Conservation (phyloP, 2,888 invertebrate genomes). For the Aproaerema taeniolella region DNA sequence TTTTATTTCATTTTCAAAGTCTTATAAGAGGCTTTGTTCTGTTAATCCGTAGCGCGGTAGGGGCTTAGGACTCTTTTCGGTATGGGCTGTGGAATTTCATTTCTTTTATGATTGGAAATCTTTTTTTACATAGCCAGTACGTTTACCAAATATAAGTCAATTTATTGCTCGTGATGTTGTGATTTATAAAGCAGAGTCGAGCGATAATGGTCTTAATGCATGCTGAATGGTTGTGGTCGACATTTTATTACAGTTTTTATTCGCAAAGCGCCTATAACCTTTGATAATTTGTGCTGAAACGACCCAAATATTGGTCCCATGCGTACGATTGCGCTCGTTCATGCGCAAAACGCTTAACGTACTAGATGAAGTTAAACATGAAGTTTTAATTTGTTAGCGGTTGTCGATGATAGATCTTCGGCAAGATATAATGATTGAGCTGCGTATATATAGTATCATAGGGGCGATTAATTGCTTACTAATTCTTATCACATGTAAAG, state of each 20-base stretch:
- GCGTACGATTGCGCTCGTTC: slow-evolving; percentile 24
- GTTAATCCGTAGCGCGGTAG: not conserved
- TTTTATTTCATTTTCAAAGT: not conserved
- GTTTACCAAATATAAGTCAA: no score
- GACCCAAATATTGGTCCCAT: slow-evolving; percentile 33
- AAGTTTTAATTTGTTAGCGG: not conserved
- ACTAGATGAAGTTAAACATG: not conserved
- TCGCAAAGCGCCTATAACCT: slow-evolving; percentile 28
- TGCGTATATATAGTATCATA: no score
- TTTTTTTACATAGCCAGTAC: no score
- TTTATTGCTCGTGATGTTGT: no score
- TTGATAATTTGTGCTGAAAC: slow-evolving; percentile 22
- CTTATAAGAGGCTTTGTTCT: not conserved
- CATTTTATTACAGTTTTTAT: slow-evolving; percentile 36
- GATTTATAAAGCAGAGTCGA: no score
- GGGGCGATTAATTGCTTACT: no score
- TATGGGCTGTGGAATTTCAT: not conserved
- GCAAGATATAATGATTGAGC: no score
- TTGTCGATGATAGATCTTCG: not conserved
- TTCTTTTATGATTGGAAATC: not conserved
- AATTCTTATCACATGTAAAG: no score
- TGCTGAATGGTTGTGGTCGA: slow-evolving; percentile 1
- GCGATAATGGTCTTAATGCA: not conserved
- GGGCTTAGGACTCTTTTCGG: not conserved
- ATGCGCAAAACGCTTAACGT: not conserved